Evolutionary conservation across 2,113 vertebrate species (phyloP).

Genomic region (Amblyopsis rosae): DNA sequence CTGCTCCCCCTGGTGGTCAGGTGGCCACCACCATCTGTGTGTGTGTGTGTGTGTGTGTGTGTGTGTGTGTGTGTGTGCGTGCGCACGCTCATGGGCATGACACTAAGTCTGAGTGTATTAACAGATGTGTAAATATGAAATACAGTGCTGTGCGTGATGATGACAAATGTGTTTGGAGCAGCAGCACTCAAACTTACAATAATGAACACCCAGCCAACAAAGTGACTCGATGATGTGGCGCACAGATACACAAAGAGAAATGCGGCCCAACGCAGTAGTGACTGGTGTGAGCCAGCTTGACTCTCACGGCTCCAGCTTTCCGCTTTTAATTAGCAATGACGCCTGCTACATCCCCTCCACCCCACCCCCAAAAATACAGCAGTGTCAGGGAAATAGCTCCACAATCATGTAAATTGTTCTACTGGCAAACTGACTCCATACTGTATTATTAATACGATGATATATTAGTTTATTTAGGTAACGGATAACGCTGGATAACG

Average conservation of each 20-base stretch:
- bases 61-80: no score
- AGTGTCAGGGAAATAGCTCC: constrained; percentile 16
- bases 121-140: background rate
- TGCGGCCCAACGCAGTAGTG: constrained; percentile 4
- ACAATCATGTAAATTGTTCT: constrained; percentile 32
- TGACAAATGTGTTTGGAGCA: background rate
- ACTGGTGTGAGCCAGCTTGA: constrained; percentile 8
- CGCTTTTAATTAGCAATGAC: constrained; percentile 34
- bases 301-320: constrained; percentile 20
- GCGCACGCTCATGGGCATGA: no score
- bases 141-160: no score
- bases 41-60: no score
- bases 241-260: background rate
- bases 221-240: background rate
- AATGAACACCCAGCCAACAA: no score
- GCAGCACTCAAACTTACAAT: no score
- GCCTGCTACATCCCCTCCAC: constrained; percentile 18
- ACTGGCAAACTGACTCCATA: constrained; percentile 22
- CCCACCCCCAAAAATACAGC: background rate
- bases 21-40: no score
- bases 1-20: no score
- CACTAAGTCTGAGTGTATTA: constrained; percentile 1
- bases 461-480: constrained; percentile 24
- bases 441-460: constrained; percentile 26
- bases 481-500: constrained; percentile 51